Percentiles rank a stretch among this genome's conserved stretches.
Conservation (phyloP, 2,113 vertebrate species). For the Malaclemys terrapin region DNA sequence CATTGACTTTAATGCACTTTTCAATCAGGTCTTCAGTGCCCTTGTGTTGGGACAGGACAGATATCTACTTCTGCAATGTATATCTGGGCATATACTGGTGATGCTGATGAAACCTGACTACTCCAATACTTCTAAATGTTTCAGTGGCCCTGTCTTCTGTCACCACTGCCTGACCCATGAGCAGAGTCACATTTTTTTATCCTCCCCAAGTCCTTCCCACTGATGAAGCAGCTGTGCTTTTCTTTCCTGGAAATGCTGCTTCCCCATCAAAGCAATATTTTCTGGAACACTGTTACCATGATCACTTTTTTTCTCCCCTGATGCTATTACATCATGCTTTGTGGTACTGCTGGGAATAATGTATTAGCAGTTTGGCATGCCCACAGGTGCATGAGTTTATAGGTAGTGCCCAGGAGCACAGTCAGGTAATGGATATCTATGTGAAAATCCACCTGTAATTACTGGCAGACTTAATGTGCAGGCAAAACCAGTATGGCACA, state of each 20-base stretch:
- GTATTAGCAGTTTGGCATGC: not conserved
- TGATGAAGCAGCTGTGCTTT: not conserved
- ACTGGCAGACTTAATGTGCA: not conserved
- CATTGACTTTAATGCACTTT: not conserved
- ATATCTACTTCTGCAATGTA: not conserved
- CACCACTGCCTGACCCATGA: not conserved
- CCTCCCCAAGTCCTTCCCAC: not conserved
- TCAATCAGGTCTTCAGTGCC: not conserved
- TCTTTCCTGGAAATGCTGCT: not conserved
- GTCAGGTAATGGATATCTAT: not conserved
- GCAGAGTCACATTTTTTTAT: not conserved
- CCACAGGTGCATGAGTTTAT: not conserved
- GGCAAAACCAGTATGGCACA: not conserved
- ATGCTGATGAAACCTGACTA: not conserved
- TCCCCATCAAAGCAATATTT: not conserved
- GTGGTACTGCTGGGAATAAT: not conserved
- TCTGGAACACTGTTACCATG: not conserved
- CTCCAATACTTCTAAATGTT: not conserved
- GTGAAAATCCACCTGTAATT: not conserved
- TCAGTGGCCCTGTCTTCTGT: not conserved
- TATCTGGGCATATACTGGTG: not conserved
- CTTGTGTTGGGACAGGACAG: not conserved
- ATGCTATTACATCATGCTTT: not conserved
- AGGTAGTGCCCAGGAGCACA: not conserved
- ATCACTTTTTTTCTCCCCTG: not conserved